These are phyloP conservation scores for Condylura cristata DNA, from an alignment of 2,113 vertebrate species.

Conservation along the genomic window DNA sequence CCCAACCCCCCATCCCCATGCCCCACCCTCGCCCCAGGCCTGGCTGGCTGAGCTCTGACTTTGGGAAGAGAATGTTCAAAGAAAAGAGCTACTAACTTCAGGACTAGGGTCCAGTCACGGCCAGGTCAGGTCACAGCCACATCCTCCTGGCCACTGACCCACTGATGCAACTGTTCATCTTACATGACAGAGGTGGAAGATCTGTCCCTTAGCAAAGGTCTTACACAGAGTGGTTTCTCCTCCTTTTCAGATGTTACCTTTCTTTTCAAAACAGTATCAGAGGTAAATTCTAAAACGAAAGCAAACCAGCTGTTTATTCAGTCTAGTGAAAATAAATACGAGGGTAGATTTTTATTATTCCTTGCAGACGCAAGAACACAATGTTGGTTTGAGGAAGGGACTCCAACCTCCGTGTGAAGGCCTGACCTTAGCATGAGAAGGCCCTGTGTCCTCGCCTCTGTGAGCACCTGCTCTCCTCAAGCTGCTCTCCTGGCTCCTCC, in stretches of 20 bases:
- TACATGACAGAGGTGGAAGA: background rate
- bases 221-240: background rate
- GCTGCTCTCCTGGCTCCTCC: background rate
- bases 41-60: too few relatives aligned
- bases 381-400: background rate
- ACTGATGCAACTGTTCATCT: too few relatives aligned
- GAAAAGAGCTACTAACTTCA: background rate
- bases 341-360: background rate
- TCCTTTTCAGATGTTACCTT: background rate
- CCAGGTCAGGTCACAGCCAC: rapidly evolving
- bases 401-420: background rate
- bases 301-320: background rate
- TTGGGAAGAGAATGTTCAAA: background rate
- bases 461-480: rapidly evolving
- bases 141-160: too few relatives aligned
- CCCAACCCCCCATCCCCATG: too few relatives aligned
- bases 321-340: background rate
- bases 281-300: background rate
- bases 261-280: background rate
- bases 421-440: background rate
- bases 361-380: background rate
- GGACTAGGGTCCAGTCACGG: background rate
- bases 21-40: too few relatives aligned
- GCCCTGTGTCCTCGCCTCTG: too few relatives aligned
- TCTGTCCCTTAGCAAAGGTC: background rate